A percentile compares a stretch with the other conserved stretches of the same genome.
These are phyloP conservation scores for Clarias batrachus DNA, from an alignment of 2,113 vertebrate genomes.

Conservation along the genomic window DNA sequence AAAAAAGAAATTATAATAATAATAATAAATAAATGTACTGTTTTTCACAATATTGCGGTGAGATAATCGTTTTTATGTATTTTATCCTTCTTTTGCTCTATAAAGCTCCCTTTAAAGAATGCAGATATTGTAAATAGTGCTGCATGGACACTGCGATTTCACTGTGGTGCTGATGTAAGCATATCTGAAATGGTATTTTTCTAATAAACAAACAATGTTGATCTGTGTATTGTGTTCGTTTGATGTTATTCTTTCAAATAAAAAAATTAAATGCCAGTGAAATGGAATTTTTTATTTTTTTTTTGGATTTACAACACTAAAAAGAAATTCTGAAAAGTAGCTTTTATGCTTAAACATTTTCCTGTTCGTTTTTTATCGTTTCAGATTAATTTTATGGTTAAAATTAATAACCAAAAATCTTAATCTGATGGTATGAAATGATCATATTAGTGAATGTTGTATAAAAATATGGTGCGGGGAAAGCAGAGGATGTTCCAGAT, in stretches of 20 bases:
- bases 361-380: neutral
- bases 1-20: neutral
- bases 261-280: neutral
- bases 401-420: neutral
- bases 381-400: neutral
- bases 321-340: too few relatives aligned
- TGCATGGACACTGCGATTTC: neutral
- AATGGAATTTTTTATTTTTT: neutral
- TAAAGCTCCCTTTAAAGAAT: neutral
- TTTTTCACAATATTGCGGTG: neutral
- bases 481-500: neutral
- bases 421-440: neutral
- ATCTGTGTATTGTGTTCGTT: neutral
- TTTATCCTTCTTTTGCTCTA: neutral
- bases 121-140: constrained; percentile 15
- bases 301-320: neutral
- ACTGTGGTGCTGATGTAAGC: constrained; percentile 7
- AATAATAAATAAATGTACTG: neutral
- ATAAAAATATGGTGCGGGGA: neutral
- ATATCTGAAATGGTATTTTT: constrained; percentile 10
- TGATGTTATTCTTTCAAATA: neutral
- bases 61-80: neutral
- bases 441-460: neutral
- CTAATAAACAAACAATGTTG: neutral
- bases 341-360: neutral